Evolutionary conservation across 2,888 invertebrate genomes (phyloP).

Genomic region (Ormyrus labotus): DNA sequence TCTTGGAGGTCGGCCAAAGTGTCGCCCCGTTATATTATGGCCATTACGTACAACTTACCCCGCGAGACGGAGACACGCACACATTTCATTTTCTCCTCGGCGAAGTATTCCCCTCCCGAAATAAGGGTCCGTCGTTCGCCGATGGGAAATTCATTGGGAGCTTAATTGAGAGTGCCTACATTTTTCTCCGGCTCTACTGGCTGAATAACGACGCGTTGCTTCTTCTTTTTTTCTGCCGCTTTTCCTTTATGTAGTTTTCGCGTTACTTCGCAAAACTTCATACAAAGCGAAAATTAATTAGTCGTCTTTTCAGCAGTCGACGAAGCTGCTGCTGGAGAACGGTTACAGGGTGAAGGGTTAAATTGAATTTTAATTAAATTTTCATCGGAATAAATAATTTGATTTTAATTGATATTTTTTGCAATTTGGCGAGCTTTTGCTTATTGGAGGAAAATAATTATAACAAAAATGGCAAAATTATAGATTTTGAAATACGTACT

Average conservation of each 20-base stretch:
- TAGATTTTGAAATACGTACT: no score
- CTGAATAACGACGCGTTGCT: not conserved
- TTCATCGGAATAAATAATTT: conserved; percentile 49
- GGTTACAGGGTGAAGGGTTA: not conserved
- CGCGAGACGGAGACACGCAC: conserved; percentile 18
- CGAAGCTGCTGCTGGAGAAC: not conserved
- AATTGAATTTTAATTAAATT: conserved; percentile 50
- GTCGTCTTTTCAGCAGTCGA: conserved; percentile 36
- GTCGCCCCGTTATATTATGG: conserved; percentile 67
- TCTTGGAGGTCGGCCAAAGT: conserved; percentile 70
- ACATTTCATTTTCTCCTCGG: conserved; percentile 64
- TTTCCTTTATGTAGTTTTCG: not conserved
- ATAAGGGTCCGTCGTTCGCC: conserved; percentile 23
- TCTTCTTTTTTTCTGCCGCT: not conserved
- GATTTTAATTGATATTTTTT: conserved; percentile 44
- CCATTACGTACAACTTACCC: conserved; percentile 69
- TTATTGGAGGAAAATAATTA: no score
- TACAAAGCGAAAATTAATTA: conserved; percentile 54
- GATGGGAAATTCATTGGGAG: conserved; percentile 43
- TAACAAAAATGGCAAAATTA: no score
- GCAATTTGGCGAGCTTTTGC: not conserved
- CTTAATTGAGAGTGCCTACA: conserved; percentile 39
- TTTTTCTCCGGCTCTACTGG: not conserved
- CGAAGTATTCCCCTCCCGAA: conserved; percentile 9
- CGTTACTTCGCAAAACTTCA: conserved; percentile 21